Base-by-base conservation (phyloP, 2,113 vertebrate genomes). In the Leptosomus discolor region DNA sequence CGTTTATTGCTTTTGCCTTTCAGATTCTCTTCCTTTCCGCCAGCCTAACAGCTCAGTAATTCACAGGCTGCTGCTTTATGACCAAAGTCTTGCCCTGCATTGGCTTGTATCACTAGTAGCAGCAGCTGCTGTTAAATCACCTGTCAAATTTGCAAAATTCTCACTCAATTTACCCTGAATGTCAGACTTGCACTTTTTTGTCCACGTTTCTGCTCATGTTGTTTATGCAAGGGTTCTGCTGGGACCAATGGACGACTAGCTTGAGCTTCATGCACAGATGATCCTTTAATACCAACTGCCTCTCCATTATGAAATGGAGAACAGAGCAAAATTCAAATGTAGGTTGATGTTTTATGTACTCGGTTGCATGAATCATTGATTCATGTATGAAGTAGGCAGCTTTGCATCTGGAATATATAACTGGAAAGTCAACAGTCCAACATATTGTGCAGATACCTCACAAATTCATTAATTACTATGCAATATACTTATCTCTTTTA, bases 101-200 rank as follows among this genome's bases (percentile, higher is more conserved):
- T 75, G 68, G 57, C 60, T 68, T 86, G 20, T 77, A 58, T 77
- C 85, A 50, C 22, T 60, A 84, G 32, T 64, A 83, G 71, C 58
- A 87, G 26, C 56, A 93, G 87, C 87, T 96, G 86, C 76, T 97
- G 92, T 84, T 97, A 95, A 97, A 88, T 95, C 92, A 96, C 79
- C 90, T 94, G 91, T 91, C 91, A 92, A 85, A 95, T 95, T 83
- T 90, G 82, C 88, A 94, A 64, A 92, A 83, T 82, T 96, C 74
- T 89, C 91, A 88, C 85, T 96, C 69, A 61, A 94, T 97, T 97
- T 95, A 80, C 63, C 74, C 81, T 78, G 68, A 92, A 82, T 65
- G 57, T 87, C 80, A 94, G 85, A 43, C 43, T 75, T 74, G 27
- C 45, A 57, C 43, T 78, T 92, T 95, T 85, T 61, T 46, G 24